phyloP scores from a whole-genome alignment of 2,113 vertebrate species.

The Chascanopsetta lugubris region DNA sequence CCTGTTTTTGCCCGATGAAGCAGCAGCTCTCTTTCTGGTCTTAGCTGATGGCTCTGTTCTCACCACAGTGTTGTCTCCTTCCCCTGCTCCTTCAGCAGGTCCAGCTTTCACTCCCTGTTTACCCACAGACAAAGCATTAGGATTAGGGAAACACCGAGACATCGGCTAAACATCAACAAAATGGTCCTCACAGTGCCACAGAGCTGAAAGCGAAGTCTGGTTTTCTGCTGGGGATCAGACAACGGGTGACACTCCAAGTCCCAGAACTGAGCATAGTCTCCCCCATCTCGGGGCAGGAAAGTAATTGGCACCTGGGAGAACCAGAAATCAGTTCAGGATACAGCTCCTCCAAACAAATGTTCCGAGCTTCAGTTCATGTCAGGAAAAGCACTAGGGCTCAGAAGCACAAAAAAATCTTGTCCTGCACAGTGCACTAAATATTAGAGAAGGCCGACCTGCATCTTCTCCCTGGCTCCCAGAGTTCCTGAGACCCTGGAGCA shows the following conservation, averaged over 20 bases:
- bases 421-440: not conserved
- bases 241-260: constrained; percentile 89
- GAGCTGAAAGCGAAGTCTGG: constrained; percentile 88
- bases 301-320: constrained; percentile 83
- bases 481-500: constrained; percentile 87
- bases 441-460: constrained; percentile 81
- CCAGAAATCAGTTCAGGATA: not conserved
- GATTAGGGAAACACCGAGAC: not conserved
- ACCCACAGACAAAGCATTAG: constrained; percentile 21
- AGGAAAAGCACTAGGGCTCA: no score
- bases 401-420: not conserved
- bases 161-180: not conserved
- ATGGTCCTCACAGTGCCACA: constrained; percentile 86
- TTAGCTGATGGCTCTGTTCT: constrained; percentile 73
- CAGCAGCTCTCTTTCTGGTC: constrained; percentile 69
- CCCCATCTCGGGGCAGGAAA: constrained; percentile 89
- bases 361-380: no score
- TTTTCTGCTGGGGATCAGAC: constrained; percentile 85
- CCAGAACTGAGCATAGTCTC: constrained; percentile 95
- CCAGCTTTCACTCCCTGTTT: constrained; percentile 72
- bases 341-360: not conserved
- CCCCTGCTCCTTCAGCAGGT: constrained; percentile 43
- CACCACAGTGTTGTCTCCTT: constrained; percentile 73
- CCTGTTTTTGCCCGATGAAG: constrained; percentile 59
- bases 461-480: constrained; percentile 80